Conservation (phyloP, 2,113 vertebrate species). For the Hirundichthys speculiger region DNA sequence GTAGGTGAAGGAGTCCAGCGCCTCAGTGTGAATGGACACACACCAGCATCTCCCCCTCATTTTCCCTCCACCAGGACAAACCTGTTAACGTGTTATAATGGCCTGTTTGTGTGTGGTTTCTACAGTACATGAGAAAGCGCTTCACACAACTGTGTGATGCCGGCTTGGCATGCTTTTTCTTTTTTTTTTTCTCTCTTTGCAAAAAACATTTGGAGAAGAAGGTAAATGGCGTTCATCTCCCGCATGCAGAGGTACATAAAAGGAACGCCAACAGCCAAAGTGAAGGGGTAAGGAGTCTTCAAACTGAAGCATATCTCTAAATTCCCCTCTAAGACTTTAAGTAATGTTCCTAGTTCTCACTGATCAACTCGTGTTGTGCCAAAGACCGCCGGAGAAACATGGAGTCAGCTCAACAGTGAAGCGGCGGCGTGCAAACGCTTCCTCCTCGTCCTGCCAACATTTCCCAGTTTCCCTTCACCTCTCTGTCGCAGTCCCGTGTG, state of each 20-base stretch:
- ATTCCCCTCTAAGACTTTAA: constrained; percentile 28
- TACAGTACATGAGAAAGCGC: constrained; percentile 36
- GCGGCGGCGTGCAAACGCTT: too few species aligned
- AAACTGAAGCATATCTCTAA: constrained; percentile 23
- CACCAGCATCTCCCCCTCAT: not conserved
- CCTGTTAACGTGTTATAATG: constrained; percentile 36
- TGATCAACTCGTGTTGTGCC: constrained; percentile 44
- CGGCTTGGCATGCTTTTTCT: constrained; percentile 47
- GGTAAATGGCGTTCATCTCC: constrained; percentile 40
- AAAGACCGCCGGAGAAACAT: constrained; percentile 1
- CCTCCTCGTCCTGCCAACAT: not conserved
- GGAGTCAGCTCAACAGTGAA: constrained; percentile 5
- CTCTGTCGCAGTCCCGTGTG: not conserved
- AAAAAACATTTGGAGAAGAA: constrained; percentile 36
- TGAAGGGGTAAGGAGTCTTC: constrained; percentile 47
- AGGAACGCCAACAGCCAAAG: constrained; percentile 41
- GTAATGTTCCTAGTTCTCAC: constrained; percentile 26
- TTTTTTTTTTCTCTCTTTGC: constrained; percentile 21
- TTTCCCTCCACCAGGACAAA: constrained; percentile 32
- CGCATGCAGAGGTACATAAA: constrained; percentile 35
- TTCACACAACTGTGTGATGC: constrained; percentile 48
- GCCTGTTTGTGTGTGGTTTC: constrained; percentile 25
- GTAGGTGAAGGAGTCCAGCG: not conserved
- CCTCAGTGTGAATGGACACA: not conserved
- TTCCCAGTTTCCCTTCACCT: not conserved